Conservation (phyloP, 2,888 invertebrate species). For the Leptopterna dolabrata region DNA sequence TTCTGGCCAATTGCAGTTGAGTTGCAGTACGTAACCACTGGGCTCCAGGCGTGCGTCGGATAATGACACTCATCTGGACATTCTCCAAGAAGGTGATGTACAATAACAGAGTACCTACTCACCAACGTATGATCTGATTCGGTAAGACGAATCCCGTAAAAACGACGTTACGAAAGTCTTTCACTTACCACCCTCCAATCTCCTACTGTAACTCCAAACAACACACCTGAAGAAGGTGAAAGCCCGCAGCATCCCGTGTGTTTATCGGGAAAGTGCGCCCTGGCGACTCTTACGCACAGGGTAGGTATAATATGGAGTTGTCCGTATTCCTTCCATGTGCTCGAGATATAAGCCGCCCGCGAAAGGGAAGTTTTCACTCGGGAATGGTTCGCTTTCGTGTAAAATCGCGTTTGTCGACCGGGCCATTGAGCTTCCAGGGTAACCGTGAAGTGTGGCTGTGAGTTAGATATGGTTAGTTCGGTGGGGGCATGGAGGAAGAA, state of each 20-base stretch:
- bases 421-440: not conserved
- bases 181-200: not conserved
- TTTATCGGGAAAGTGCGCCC: not conserved
- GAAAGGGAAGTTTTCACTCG: not conserved
- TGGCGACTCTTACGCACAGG: not conserved
- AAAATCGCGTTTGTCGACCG: not conserved
- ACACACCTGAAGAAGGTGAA: not conserved
- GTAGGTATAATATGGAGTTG: not conserved
- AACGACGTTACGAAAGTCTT: not conserved
- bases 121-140: not conserved
- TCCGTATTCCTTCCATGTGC: not conserved
- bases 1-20: no score
- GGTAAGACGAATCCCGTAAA: not conserved
- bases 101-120: not conserved
- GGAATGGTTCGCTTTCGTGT: not conserved
- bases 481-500: not conserved
- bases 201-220: not conserved
- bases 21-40: no score
- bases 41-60: not conserved
- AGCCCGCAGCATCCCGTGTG: not conserved
- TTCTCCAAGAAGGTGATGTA: not conserved
- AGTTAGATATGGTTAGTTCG: not conserved
- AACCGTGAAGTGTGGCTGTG: not conserved
- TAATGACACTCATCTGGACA: not conserved
- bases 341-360: not conserved